Conservation (phyloP, 1,140 invertebrate genomes). For the Platyura marginata region DNA sequence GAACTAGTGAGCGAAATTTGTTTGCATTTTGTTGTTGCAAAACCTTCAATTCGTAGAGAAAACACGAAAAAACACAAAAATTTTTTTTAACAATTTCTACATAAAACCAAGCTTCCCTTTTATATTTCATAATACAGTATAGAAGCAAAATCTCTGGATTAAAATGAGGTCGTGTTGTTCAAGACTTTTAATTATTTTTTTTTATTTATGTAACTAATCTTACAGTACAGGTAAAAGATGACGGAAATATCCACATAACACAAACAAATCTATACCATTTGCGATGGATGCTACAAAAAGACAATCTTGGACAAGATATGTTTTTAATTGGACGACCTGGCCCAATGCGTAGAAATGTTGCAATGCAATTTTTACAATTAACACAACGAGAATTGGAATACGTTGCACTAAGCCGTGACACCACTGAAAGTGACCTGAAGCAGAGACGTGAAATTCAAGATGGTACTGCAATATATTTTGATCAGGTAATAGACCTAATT, state of each 20-base stretch:
- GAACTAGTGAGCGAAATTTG: too few species aligned
- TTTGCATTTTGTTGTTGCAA: too few species aligned
- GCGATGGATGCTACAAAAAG: slow-evolving; percentile 90
- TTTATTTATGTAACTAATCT: slow-evolving; percentile 14
- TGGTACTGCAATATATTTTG: slow-evolving; percentile 79
- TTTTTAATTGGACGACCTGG: slow-evolving; percentile 87
- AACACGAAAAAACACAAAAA: too few species aligned
- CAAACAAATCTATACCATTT: slow-evolving; percentile 67
- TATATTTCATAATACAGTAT: too few species aligned
- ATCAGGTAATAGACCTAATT: slow-evolving; percentile 45
- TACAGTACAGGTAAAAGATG: slow-evolving; percentile 28
- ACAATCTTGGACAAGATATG: slow-evolving; percentile 82
- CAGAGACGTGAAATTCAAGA: slow-evolving; percentile 80
- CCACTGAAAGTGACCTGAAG: slow-evolving; percentile 92
- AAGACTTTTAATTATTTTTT: too few species aligned
- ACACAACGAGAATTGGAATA: slow-evolving; percentile 84
- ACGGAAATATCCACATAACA: slow-evolving; percentile 29
- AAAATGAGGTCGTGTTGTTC: too few species aligned
- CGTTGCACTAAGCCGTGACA: slow-evolving; percentile 83
- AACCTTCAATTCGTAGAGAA: too few species aligned
- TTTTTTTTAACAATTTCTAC: too few species aligned
- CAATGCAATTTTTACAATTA: slow-evolving; percentile 74
- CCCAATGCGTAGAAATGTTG: slow-evolving; percentile 45
- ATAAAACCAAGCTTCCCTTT: too few species aligned
- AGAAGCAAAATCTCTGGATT: too few species aligned